These are phyloP conservation scores for Macquaria australasica DNA, from an alignment of 2,113 vertebrate species.

Conservation along the genomic window DNA sequence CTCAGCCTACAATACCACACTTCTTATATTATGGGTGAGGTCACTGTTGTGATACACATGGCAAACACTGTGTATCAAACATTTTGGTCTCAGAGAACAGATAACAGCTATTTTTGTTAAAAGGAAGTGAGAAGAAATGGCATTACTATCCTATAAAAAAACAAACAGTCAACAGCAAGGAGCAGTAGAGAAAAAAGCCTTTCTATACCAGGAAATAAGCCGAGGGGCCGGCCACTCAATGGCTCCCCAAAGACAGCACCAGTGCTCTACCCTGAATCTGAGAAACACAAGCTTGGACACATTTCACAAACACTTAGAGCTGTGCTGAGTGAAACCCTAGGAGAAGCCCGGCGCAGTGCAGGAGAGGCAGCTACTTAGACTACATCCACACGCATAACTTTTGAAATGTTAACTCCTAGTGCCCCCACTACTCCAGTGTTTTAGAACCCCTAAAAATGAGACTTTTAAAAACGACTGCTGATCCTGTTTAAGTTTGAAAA, in stretches of 20 bases:
- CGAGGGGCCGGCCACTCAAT: not conserved
- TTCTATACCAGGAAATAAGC: not conserved
- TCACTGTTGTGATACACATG: not conserved
- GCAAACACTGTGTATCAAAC: not conserved
- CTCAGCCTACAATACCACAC: not conserved
- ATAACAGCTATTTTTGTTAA: not conserved
- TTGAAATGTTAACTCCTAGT: no score
- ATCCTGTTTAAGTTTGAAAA: no score
- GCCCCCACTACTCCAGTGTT: no score
- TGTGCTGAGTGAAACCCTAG: not conserved
- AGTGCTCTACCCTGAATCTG: not conserved
- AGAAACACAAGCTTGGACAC: slow-evolving; percentile 30
- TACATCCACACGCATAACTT: no score
- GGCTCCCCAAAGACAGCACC: slow-evolving; percentile 30
- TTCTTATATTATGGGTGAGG: not conserved
- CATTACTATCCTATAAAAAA: not conserved
- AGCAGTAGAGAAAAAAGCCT: not conserved
- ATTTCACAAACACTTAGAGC: slow-evolving; percentile 19
- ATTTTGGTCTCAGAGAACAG: not conserved
- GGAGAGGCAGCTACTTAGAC: not conserved
- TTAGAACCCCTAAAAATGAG: no score
- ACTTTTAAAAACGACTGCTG: no score
- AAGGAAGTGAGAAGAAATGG: not conserved
- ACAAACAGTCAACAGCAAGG: not conserved
- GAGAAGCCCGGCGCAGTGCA: not conserved